Base-by-base conservation (phyloP, 2,888 invertebrate species). In the Altica lythri region DNA sequence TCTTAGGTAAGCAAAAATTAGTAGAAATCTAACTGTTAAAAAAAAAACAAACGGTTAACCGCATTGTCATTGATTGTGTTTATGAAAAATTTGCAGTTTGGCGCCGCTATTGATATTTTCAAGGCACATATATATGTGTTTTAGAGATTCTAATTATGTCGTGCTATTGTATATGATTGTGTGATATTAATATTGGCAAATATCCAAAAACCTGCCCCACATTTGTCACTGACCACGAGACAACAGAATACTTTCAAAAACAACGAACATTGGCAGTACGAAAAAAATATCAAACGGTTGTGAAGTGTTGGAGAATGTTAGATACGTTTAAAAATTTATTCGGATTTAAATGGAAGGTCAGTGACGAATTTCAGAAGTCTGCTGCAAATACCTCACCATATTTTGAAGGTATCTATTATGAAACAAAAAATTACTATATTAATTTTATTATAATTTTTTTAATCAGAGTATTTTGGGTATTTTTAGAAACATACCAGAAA, bases 241-340 rank as follows among this genome's bases (percentile, higher is more conserved):
- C 22, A 35, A 14, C 27, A 35, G 34, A 14, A 19, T 22, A 12
- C 19, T 16, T 12, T 17, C n/a, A n/a, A n/a, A n/a, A n/a, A n/a
- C n/a, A n/a, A 9, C 14, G 9, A n/a, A 9, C 8, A n/a, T 30
- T 16, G 30, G 6, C 22, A 34, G 46, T 46, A 46, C 5, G 40
- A 42, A 42, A 25, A 42, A 42, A 45, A 45, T 32, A 32, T 49
- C 29, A 44, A 4, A 48, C 42, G 53, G 38, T 42, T 52, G 62
- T 55, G 56, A 40, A 58, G 50, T 54, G 51, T 53, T 55, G 61
- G 72, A 73, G 68, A 66, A 74, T 74, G 74, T 73, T 74, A 72
- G 73, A 74, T 71, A 67, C 69, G 49, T 66, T 74, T 42, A 71
- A 71, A 62, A 71, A 72, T 46, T 59, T 73, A 58, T 65, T 73